phyloP scores from a whole-genome alignment of 2,113 vertebrate genomes.

The Myrmecophaga tridactyla region DNA sequence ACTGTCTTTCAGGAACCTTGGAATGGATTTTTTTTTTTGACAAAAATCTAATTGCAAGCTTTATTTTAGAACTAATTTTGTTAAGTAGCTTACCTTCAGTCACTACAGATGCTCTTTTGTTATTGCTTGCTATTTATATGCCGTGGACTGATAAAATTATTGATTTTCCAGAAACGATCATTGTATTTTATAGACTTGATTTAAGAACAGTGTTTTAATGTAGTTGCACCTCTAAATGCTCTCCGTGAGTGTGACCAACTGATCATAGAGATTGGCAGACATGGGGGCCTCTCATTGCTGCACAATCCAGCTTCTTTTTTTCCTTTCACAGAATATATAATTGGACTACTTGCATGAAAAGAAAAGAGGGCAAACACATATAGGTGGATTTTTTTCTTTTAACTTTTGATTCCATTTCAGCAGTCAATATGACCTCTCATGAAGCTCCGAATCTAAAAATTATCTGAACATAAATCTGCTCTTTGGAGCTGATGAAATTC shows the following conservation, averaged over 20 bases:
- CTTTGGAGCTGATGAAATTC: conserved; percentile 36
- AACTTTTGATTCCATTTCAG: conserved; percentile 41
- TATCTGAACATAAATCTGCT: conserved; percentile 36
- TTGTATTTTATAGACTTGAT: conserved; percentile 40
- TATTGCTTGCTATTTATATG: not conserved
- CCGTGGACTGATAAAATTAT: not conserved
- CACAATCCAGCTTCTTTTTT: conserved; percentile 43
- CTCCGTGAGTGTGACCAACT: conserved; percentile 19
- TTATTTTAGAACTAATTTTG: conserved; percentile 42
- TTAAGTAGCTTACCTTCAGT: conserved; percentile 42
- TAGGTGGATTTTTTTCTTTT: not conserved
- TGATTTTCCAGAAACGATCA: not conserved
- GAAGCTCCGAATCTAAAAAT: conserved; percentile 52
- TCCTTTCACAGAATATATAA: conserved; percentile 49
- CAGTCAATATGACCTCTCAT: conserved; percentile 25
- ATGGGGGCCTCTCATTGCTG: not conserved
- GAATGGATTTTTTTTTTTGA: conserved; percentile 44
- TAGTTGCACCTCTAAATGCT: conserved; percentile 38
- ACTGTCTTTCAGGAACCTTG: conserved; percentile 28
- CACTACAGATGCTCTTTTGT: not conserved
- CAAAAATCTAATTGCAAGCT: conserved; percentile 45
- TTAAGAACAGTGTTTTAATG: conserved; percentile 17
- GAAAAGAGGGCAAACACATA: conserved; percentile 24
- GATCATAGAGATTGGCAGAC: conserved; percentile 52
- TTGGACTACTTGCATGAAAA: conserved; percentile 32